Evolutionary conservation across 2,113 vertebrate genomes (phyloP).

Genomic region (Atlantisia rogersi): DNA sequence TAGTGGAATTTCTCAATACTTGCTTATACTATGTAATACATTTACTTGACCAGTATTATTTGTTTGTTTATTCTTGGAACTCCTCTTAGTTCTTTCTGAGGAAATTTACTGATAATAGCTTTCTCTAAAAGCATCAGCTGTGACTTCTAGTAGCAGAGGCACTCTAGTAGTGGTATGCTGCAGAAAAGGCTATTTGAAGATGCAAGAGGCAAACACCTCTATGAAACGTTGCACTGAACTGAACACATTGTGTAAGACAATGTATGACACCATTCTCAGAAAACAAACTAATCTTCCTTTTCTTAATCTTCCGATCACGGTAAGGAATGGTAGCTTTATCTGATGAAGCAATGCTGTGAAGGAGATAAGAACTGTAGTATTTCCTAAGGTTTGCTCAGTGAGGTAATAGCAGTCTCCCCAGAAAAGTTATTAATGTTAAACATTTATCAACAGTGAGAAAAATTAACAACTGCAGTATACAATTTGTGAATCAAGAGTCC

Average conservation of each 20-base stretch:
- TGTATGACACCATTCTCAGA: neutral
- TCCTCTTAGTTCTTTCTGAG: neutral
- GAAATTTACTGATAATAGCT: neutral
- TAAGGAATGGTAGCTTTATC: conserved; percentile 4
- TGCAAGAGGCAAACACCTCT: neutral
- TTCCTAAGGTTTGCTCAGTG: conserved; percentile 34
- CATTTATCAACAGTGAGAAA: neutral
- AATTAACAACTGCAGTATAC: neutral
- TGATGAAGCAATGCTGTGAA: conserved; percentile 1
- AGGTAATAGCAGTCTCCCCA: neutral
- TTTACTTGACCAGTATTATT: neutral
- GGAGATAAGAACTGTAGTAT: conserved; percentile 8
- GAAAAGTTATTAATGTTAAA: neutral
- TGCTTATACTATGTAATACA: neutral
- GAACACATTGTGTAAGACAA: neutral
- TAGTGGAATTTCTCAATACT: conserved; percentile 56
- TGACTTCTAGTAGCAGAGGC: neutral
- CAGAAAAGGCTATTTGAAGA: neutral
- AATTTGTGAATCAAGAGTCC: neutral
- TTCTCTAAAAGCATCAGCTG: neutral
- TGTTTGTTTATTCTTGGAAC: neutral
- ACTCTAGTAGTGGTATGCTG: neutral
- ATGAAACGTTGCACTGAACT: neutral
- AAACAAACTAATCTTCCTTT: conserved; percentile 5
- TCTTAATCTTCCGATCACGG: neutral